Base-by-base conservation (phyloP, 2,113 vertebrate species). In the Hippotragus niger region DNA sequence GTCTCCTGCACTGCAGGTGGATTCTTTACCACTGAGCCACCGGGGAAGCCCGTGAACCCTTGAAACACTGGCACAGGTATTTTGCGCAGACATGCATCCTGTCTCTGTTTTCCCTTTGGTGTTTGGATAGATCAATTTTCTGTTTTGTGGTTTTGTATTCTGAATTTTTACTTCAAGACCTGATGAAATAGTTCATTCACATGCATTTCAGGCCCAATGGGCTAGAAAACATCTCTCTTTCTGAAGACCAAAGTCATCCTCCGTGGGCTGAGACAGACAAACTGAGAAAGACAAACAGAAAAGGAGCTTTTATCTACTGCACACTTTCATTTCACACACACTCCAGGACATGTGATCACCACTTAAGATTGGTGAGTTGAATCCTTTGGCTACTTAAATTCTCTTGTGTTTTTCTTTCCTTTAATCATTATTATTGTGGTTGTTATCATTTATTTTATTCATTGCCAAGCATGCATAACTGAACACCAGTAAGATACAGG, bases 361-460 rank as follows among this genome's bases (percentile, higher is more conserved):
- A 17, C 21, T 17, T 11, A 40, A 74, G 33, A 64, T 7, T 14
- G n/a, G 50, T 9, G 19, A 88, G 36, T 19, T 87, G 84, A 55
- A 87, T 62, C 58, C 43, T n/a, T 62, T 47, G 6, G 14, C 62
- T 80, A 52, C 80, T 92, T 82, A 84, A 78, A 40, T 71, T 85
- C 67, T 90, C 82, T 86, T 74, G 84, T 88, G 67, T 84, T 91
- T 58, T 88, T 86, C 80, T 55, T 85, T 88, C 52, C 57, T 92
- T 82, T 84, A 91, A 91, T 95, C 92, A 88, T 82, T 91, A 88
- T 82, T 64, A 93, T 19, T 93, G 76, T 53, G 27, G 1, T 50
- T 64, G 25, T 53, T 53, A 62, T 33, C 84, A 71, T 93, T 55
- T 55, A 83, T 55, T 91, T 89, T 91, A 43, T 93, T 85, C 81